Evolutionary conservation across 2,888 invertebrate species (phyloP).

Genomic region (Empis stercorea): DNA sequence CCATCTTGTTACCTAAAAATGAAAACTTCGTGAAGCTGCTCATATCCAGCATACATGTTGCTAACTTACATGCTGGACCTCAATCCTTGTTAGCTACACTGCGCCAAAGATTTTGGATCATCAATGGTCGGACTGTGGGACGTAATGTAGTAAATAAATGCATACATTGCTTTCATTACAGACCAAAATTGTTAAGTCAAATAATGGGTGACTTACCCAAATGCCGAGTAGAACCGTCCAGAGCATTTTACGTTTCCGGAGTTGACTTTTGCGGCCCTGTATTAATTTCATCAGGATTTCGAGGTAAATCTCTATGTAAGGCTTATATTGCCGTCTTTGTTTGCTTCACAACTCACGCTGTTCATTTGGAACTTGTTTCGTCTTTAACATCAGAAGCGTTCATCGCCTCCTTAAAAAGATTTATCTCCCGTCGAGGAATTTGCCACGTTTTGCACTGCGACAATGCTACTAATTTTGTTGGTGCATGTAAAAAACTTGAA

Average conservation of each 20-base stretch:
- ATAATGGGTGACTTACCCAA: slow-evolving; percentile 13
- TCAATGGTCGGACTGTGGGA: slow-evolving; percentile 8
- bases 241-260: slow-evolving; percentile 9
- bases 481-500: slow-evolving; percentile 9
- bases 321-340: slow-evolving; percentile 11
- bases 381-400: slow-evolving; percentile 11
- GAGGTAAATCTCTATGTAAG: slow-evolving; percentile 7
- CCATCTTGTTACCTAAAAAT: background rate
- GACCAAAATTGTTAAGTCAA: slow-evolving; percentile 8
- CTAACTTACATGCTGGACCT: background rate
- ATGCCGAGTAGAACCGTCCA: slow-evolving; percentile 5
- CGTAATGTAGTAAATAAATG: slow-evolving; percentile 9
- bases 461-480: slow-evolving; percentile 14
- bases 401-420: slow-evolving; percentile 11
- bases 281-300: background rate
- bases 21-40: background rate
- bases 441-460: slow-evolving; percentile 10
- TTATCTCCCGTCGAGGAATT: slow-evolving; percentile 10
- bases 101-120: background rate
- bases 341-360: slow-evolving; percentile 10
- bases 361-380: slow-evolving; percentile 13
- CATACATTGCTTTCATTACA: slow-evolving; percentile 10
- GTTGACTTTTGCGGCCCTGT: slow-evolving; percentile 9
- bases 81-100: background rate
- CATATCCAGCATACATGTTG: background rate